phyloP scores from a whole-genome alignment of 2,113 vertebrate species.

The Hippolais icterina region DNA sequence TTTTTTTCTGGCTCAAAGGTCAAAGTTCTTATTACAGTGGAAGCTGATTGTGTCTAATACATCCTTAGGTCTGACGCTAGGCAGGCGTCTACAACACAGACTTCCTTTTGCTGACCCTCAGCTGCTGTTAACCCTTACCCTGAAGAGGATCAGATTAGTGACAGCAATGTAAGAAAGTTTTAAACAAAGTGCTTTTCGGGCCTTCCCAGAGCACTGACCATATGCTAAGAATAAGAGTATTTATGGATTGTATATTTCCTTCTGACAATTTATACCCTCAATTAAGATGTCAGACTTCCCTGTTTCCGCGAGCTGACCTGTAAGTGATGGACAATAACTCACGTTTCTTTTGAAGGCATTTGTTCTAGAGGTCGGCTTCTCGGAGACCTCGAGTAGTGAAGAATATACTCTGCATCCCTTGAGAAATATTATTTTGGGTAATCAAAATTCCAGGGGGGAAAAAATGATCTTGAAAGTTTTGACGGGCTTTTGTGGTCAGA shows the following conservation, averaged over 20 bases:
- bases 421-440: not conserved
- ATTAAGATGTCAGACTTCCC: slow-evolving; percentile 13
- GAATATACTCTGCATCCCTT: not conserved
- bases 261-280: slow-evolving; percentile 14
- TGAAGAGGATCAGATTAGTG: slow-evolving; percentile 7
- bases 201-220: not conserved
- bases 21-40: slow-evolving; percentile 29
- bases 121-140: slow-evolving; percentile 39
- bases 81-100: not conserved
- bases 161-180: not conserved
- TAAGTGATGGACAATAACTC: not conserved
- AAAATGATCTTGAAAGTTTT: not conserved
- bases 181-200: slow-evolving; percentile 12
- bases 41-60: slow-evolving; percentile 13
- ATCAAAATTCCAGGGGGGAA: not conserved
- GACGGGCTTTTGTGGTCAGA: not conserved
- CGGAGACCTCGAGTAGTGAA: not conserved
- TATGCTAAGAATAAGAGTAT: not conserved
- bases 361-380: not conserved
- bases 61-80: not conserved
- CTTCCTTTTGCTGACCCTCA: slow-evolving; percentile 30
- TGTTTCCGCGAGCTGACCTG: not conserved
- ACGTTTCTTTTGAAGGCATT: not conserved
- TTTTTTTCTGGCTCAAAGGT: not conserved
- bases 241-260: not conserved